Evolutionary conservation across 2,113 vertebrate genomes (phyloP).

Genomic region (Polypterus bichir): DNA sequence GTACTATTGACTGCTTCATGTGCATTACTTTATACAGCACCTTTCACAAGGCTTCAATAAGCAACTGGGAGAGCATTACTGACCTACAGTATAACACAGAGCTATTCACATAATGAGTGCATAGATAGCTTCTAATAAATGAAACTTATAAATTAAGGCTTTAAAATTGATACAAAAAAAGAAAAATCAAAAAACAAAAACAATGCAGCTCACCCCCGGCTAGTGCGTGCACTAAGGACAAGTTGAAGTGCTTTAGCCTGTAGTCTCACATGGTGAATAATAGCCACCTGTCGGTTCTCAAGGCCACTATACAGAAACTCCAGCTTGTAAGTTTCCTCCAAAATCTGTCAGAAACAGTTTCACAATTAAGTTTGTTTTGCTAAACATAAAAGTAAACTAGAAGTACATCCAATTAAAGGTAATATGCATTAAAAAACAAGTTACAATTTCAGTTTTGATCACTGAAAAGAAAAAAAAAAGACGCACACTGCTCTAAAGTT

Average conservation of each 20-base stretch:
- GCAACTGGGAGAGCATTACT: no score
- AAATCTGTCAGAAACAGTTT: constrained; percentile 48
- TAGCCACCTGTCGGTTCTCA: constrained; percentile 77
- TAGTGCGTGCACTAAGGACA: constrained; percentile 66
- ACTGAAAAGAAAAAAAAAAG: not conserved
- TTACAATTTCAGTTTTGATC: not conserved
- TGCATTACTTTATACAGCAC: no score
- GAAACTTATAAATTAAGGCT: not conserved
- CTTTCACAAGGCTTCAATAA: no score
- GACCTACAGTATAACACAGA: no score
- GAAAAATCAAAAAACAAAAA: no score
- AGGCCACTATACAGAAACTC: constrained; percentile 91
- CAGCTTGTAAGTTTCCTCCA: constrained; percentile 91
- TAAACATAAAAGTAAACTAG: not conserved
- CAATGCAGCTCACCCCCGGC: constrained; percentile 58
- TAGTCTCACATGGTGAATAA: constrained; percentile 81
- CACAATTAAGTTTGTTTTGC: not conserved
- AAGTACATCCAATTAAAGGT: no score
- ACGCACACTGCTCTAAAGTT: not conserved
- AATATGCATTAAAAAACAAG: not conserved
- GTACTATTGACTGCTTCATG: no score
- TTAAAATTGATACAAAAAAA: no score
- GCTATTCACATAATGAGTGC: not conserved
- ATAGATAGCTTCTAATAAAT: not conserved
- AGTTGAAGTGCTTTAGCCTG: constrained; percentile 87